Percentiles rank a stretch among this genome's conserved stretches.
These are phyloP conservation scores for Pantherophis guttatus DNA, from an alignment of 2,113 vertebrate species.

Conservation along the genomic window DNA sequence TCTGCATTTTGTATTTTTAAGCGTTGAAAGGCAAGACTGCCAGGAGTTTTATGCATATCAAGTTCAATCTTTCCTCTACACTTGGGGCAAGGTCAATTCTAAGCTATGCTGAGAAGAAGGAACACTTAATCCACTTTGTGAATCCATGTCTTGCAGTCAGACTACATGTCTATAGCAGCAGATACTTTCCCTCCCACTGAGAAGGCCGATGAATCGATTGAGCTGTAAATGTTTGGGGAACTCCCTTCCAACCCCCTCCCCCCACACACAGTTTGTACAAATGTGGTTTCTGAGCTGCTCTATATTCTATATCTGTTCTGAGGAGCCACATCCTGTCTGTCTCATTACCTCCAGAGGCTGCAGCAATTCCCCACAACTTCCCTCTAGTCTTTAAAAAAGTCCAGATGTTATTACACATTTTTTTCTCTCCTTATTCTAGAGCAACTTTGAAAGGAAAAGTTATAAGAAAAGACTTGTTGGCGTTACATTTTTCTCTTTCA, in stretches of 20 bases:
- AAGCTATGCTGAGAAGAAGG: neutral
- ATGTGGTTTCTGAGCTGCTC: slow-evolving; percentile 3
- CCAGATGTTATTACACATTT: slow-evolving; percentile 1
- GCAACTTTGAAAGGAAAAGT: neutral
- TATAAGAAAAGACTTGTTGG: neutral
- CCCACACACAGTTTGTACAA: neutral
- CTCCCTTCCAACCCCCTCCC: neutral
- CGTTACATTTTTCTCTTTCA: neutral
- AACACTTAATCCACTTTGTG: neutral
- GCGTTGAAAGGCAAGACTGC: neutral
- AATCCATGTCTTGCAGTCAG: neutral
- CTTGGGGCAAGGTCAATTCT: neutral
- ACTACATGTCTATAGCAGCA: neutral
- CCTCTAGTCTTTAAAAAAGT: neutral
- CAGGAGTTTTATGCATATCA: too few relatives aligned
- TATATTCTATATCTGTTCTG: neutral
- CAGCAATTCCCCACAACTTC: neutral
- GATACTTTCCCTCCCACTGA: neutral
- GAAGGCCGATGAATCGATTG: neutral
- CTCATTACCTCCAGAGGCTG: neutral
- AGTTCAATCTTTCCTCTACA: neutral
- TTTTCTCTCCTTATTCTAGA: neutral
- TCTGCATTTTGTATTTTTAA: neutral
- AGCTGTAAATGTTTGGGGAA: neutral
- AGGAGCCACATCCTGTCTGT: slow-evolving; percentile 12